These are phyloP conservation scores for Gortyna flavago DNA, from an alignment of 2,888 invertebrate species.

Conservation along the genomic window DNA sequence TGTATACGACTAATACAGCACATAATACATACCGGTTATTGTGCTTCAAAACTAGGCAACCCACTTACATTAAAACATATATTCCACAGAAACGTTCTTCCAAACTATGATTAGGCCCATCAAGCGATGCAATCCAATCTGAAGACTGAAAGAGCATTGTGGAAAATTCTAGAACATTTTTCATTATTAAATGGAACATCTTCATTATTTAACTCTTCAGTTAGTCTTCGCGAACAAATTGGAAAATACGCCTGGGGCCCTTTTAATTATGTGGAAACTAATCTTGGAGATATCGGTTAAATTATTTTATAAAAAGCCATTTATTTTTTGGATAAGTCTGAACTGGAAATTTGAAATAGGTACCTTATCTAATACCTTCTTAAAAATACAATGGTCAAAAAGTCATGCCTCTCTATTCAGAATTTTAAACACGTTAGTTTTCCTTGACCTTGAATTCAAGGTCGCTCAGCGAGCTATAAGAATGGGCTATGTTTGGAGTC, in stretches of 20 bases:
- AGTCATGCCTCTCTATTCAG: too few species aligned
- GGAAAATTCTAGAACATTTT: slow-evolving; percentile 48
- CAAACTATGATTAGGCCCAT: slow-evolving; percentile 41
- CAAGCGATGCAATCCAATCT: slow-evolving; percentile 42
- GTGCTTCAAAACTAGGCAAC: neutral
- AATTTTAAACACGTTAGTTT: neutral
- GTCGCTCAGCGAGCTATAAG: neutral
- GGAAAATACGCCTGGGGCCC: slow-evolving; percentile 58
- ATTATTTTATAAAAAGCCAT: slow-evolving; percentile 17
- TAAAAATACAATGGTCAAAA: neutral
- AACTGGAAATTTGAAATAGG: neutral
- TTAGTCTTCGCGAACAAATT: slow-evolving; percentile 51
- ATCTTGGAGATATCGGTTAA: slow-evolving; percentile 37
- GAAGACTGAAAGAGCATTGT: slow-evolving; percentile 47
- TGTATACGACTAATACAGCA: too few species aligned
- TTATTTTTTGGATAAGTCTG: slow-evolving; percentile 14
- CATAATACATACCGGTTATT: too few species aligned
- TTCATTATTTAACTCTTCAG: slow-evolving; percentile 52
- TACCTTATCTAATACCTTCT: neutral
- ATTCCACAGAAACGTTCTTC: slow-evolving; percentile 29
- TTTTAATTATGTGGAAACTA: slow-evolving; percentile 60
- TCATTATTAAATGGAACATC: slow-evolving; percentile 47
- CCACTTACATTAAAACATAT: slow-evolving; percentile 8
- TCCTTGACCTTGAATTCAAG: neutral
- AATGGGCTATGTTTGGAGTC: neutral